Conservation (phyloP, 2,888 invertebrate genomes). For the Eupithecia vulgata region DNA sequence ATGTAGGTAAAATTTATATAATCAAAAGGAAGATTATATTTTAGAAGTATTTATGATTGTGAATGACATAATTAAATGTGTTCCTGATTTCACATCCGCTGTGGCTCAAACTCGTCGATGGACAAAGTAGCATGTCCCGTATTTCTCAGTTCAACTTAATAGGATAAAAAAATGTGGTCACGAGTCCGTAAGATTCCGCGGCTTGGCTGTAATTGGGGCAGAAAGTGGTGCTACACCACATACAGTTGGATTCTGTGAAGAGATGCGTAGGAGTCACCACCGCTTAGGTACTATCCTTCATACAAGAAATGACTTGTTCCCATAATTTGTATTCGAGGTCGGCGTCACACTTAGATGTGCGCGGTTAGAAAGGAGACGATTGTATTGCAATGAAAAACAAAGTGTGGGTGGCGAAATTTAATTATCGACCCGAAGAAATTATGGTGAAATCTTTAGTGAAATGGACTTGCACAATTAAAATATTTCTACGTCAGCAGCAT, state of each 20-base stretch:
- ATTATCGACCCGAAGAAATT: constrained; percentile 56
- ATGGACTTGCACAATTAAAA: constrained; percentile 13
- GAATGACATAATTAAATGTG: constrained; percentile 10
- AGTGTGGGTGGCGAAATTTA: constrained; percentile 68
- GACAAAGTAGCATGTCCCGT: not conserved
- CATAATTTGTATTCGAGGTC: constrained; percentile 82
- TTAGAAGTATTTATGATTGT: constrained; percentile 14
- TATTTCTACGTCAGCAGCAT: constrained; percentile 2
- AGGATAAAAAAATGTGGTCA: constrained; percentile 37
- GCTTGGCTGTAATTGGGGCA: constrained; percentile 67
- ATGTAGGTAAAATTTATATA: not conserved
- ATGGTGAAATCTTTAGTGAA: constrained; percentile 23
- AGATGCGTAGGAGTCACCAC: constrained; percentile 73
- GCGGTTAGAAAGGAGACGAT: constrained; percentile 81
- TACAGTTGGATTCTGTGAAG: constrained; percentile 80
- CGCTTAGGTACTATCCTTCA: constrained; percentile 70
- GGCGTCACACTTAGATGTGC: constrained; percentile 74
- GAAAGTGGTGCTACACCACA: constrained; percentile 66
- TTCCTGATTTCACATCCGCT: constrained; percentile 21
- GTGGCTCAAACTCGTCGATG: not conserved
- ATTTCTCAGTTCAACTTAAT: constrained; percentile 27
- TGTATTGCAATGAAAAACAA: constrained; percentile 68
- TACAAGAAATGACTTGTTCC: constrained; percentile 79
- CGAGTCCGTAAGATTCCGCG: constrained; percentile 34
- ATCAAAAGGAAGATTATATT: not conserved